Percentiles rank a stretch among this genome's conserved stretches.
phyloP scores from a whole-genome alignment of 2,888 invertebrate genomes.

The Cenopis cana region DNA sequence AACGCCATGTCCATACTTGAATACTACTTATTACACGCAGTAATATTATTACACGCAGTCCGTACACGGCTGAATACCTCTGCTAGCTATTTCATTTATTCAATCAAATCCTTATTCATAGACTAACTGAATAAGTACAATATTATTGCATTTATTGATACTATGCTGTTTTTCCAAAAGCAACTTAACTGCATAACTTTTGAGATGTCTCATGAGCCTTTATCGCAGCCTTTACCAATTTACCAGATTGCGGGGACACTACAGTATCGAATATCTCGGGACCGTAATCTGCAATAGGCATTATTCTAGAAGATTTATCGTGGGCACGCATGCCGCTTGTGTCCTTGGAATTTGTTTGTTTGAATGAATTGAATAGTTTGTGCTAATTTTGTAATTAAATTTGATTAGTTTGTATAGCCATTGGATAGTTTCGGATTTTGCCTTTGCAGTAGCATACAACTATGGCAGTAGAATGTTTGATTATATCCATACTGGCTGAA shows the following conservation, averaged over 20 bases:
- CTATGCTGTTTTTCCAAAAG: neutral
- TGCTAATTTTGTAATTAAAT: slow-evolving; percentile 24
- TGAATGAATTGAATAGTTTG: slow-evolving; percentile 35
- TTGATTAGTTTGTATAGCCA: neutral
- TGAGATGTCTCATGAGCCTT: neutral
- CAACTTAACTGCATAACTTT: neutral
- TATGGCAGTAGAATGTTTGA: too few species aligned
- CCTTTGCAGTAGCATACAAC: too few species aligned
- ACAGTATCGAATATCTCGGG: slow-evolving; percentile 61
- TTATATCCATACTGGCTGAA: too few species aligned
- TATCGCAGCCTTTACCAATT: too few species aligned
- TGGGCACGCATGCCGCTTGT: slow-evolving; percentile 58
- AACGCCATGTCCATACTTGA: too few species aligned
- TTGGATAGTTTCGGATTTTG: too few species aligned
- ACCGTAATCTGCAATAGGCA: slow-evolving; percentile 56
- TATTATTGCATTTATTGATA: slow-evolving; percentile 43
- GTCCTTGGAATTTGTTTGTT: slow-evolving; percentile 46
- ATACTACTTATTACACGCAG: too few species aligned
- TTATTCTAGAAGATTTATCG: slow-evolving; percentile 60
- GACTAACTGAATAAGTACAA: slow-evolving; percentile 25
- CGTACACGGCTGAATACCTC: too few species aligned
- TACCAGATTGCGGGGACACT: slow-evolving; percentile 31
- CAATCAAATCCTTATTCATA: slow-evolving; percentile 40
- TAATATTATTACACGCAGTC: too few species aligned
- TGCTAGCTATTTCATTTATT: too few species aligned